Evolutionary conservation across 2,113 vertebrate species (phyloP), one percentile per base, ranked within the genome.

Genomic region (Bujurquina vittata): DNA sequence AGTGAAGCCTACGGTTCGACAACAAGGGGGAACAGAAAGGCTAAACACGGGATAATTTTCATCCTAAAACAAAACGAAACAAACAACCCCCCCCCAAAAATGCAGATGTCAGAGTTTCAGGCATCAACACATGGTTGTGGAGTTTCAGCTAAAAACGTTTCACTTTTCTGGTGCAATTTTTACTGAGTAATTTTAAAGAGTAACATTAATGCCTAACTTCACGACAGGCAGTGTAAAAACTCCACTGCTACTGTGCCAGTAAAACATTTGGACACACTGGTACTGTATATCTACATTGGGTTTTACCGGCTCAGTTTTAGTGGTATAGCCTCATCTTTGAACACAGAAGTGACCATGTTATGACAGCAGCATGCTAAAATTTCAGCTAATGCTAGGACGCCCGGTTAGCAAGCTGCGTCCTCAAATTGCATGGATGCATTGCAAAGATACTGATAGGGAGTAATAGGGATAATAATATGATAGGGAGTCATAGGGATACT

Each of bases 71-170:
- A 14, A 14, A 14, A 5, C 9, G 9, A 37, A 37, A 35, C 7
- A 37, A 9, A n/a, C n/a, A n/a, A n/a, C n/a, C n/a, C 35, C 18
- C 18, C 52, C 40, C 11, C 37, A 29, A 49, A 31, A 26, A 31
- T 0, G 3, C 0, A n/a, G 17, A 31, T 54, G 18, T 52, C 43
- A 52, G 10, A 20, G 10, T 72, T 52, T 0, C 43, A 72, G 18
- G 46, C 12, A 72, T 10, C 17, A 69, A 52, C 67, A 54, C 67
- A 54, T 54, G 46, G 46, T 18, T 72, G 26, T n/a, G 26, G 26
- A 33, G 26, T 18, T 33, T 52, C 67, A 33, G 67, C 67, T 54
- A 54, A 31, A 14, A 52, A 33, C 20, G 5, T 52, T 4, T 46
- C 43, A 14, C 14, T 10, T 49, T 69, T 17, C 22, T 54, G 3